Evolutionary conservation across 2,113 vertebrate species (phyloP), one percentile per base, ranked within the genome.

Genomic region (Notothenia coriiceps): DNA sequence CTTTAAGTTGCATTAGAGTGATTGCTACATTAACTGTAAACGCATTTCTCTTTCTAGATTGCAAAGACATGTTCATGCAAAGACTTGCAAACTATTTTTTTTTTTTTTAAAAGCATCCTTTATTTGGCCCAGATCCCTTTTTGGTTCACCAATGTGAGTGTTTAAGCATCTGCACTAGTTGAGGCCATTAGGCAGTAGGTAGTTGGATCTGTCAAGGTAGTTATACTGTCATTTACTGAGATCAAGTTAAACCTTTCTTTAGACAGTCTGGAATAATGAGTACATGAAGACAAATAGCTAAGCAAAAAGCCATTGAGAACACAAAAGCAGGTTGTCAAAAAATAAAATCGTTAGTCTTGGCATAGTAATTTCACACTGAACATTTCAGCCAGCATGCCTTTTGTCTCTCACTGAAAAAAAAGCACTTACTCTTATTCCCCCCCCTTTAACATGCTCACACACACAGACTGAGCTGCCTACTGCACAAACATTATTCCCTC

Each of bases 241-340:
- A 74, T 55, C 46, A 75, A 80, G 80, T 82, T 87, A 88, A 90
- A 84, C 51, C 63, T 60, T 86, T 50, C 52, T 85, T 85, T 4
- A 72, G 67, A 67, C 87, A 88, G 84, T 70, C 54, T 69, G 6
- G 71, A 88, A 79, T 82, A 81, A 72, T 49, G 65, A 84, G 80
- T 43, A 49, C 82, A 43, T 44, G 22, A 54, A 82, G 70, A 90
- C 74, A 74, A 85, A 92, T 70, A 60, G 76, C 75, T 70, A 29
- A 59, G 76, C 69, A 79, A 71, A 83, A 83, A 91, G 63, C 80
- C 50, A 54, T 56, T 63, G 74, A 33, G 70, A 73, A n/a, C 85
- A 90, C 85, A 89, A 88, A 86, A 69, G 86, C 79, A 80, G 69
- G 77, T 85, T 87, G 88, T 91, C 88, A 85, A 22, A 85, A 80